phyloP scores from a whole-genome alignment of 2,888 invertebrate genomes.

The Tenthredo mesomela region DNA sequence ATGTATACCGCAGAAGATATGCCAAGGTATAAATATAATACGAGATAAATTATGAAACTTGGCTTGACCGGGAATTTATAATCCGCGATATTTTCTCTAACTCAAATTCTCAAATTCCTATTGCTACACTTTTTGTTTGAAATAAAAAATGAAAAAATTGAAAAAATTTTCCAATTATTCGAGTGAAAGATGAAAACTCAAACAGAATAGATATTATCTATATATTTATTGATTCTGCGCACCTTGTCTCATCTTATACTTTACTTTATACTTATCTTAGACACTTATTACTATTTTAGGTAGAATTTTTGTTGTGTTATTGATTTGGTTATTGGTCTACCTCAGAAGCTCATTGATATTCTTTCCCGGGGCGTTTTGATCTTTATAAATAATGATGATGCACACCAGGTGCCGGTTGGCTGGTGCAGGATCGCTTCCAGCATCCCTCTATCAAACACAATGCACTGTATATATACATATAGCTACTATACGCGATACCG shows the following conservation, averaged over 20 bases:
- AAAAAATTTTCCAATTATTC: background rate
- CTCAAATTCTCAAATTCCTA: too few relatives aligned
- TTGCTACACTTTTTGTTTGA: background rate
- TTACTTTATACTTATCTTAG: background rate
- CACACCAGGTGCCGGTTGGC: constrained; percentile 54
- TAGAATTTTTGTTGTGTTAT: constrained; percentile 39
- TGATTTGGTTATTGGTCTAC: constrained; percentile 47
- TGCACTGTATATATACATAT: constrained; percentile 42
- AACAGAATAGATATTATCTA: background rate
- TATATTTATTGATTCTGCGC: background rate
- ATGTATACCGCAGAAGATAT: background rate
- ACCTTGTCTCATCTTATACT: background rate
- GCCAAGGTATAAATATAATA: constrained; percentile 25
- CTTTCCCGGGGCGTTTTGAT: constrained; percentile 53
- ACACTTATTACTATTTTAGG: background rate
- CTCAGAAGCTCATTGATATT: constrained; percentile 55
- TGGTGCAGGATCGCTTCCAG: constrained; percentile 51
- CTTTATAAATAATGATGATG: constrained; percentile 55
- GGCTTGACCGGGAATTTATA: constrained; percentile 32
- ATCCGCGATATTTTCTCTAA: background rate
- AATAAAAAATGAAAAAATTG: background rate
- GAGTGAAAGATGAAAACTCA: background rate
- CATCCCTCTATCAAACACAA: constrained; percentile 54
- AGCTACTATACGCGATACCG: constrained; percentile 42
- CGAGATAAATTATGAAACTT: constrained; percentile 43